phyloP scores from a whole-genome alignment of 1,140 invertebrate genomes.

The Apis cerana region DNA sequence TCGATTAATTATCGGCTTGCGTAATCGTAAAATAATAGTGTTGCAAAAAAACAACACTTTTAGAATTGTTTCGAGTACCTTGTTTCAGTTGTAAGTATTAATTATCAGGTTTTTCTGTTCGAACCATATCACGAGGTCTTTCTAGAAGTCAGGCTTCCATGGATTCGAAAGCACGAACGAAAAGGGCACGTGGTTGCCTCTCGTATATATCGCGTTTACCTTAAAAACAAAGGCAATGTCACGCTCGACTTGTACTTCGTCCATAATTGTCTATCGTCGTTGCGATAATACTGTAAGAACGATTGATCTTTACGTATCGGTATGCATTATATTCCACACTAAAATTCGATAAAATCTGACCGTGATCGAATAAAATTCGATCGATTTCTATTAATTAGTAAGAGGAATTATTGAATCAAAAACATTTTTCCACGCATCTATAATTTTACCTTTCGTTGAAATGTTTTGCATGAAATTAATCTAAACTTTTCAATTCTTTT shows the following conservation, averaged over 20 bases:
- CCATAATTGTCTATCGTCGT: background rate
- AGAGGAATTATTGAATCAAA: no score
- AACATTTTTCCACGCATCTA: no score
- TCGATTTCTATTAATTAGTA: no score
- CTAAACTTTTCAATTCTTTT: no score
- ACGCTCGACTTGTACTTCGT: slow-evolving; percentile 29
- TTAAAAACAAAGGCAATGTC: slow-evolving; percentile 38
- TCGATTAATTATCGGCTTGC: background rate
- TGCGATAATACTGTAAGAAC: background rate
- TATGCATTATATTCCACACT: background rate
- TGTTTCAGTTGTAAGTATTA: background rate
- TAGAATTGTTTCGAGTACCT: background rate
- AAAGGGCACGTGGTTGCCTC: slow-evolving; percentile 22
- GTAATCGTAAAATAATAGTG: background rate
- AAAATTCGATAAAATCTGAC: background rate
- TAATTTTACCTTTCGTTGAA: no score
- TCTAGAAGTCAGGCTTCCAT: slow-evolving; percentile 5
- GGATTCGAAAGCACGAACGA: slow-evolving; percentile 13
- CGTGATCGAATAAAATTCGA: no score
- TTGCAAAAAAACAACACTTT: background rate
- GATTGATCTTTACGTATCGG: background rate
- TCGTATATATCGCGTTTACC: background rate
- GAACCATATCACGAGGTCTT: background rate
- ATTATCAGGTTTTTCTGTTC: background rate
- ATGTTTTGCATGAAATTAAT: no score